phyloP scores from a whole-genome alignment of 1,140 invertebrate species.

The Lerema accius region DNA sequence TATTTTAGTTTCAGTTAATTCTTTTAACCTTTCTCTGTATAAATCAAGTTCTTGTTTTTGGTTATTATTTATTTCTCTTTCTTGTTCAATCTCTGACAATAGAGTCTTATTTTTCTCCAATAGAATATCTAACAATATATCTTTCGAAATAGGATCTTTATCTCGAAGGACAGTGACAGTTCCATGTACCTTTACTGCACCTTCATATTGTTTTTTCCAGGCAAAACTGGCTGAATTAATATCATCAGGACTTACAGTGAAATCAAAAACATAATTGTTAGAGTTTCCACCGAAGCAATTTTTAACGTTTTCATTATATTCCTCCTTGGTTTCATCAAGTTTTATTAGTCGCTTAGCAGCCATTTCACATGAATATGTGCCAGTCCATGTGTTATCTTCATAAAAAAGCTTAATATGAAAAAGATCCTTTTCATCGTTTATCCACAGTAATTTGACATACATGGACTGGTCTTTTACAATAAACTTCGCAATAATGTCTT shows the following conservation, averaged over 20 bases:
- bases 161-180: slow-evolving; percentile 50
- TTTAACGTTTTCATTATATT: slow-evolving; percentile 52
- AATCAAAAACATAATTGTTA: slow-evolving; percentile 48
- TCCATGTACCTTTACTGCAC: slow-evolving; percentile 52
- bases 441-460: slow-evolving; percentile 57
- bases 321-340: slow-evolving; percentile 48
- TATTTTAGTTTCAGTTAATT: slow-evolving; percentile 56
- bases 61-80: slow-evolving; percentile 41
- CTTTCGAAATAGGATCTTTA: slow-evolving; percentile 40
- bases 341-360: slow-evolving; percentile 41
- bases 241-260: slow-evolving; percentile 33
- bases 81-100: slow-evolving; percentile 36
- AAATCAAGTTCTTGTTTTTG: slow-evolving; percentile 47
- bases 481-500: slow-evolving; percentile 46
- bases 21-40: slow-evolving; percentile 55
- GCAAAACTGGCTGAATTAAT: slow-evolving; percentile 45
- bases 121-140: slow-evolving; percentile 56
- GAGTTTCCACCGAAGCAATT: slow-evolving; percentile 39
- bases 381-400: slow-evolving; percentile 51
- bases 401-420: slow-evolving; percentile 59
- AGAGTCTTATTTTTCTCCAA: slow-evolving; percentile 53
- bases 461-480: slow-evolving; percentile 41
- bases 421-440: slow-evolving; percentile 44
- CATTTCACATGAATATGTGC: slow-evolving; percentile 48
- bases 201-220: slow-evolving; percentile 60